Evolutionary conservation across 2,113 vertebrate genomes (phyloP).

Genomic region (Tachysurus vachellii): DNA sequence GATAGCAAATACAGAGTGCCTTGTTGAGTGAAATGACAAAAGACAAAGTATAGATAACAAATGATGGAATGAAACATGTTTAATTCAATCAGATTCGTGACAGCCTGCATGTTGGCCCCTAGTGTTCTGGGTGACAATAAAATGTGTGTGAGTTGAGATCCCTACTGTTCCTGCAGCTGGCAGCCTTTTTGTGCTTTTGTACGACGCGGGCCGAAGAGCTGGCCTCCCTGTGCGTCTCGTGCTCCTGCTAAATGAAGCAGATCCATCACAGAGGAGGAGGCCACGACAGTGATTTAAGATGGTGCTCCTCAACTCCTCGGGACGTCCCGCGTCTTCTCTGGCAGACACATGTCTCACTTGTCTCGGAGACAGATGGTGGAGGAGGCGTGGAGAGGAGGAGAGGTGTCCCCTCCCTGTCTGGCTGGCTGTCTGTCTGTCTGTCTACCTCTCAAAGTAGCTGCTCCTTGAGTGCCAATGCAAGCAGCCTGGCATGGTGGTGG

Average conservation of each 20-base stretch:
- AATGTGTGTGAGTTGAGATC: constrained; percentile 32
- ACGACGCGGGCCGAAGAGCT: constrained; percentile 59
- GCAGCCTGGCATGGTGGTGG: constrained; percentile 46
- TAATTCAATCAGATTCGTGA: constrained; percentile 8
- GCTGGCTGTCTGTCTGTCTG: constrained; percentile 57
- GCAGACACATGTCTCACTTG: constrained; percentile 67
- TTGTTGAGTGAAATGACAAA: constrained; percentile 23
- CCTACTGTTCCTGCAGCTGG: constrained; percentile 60
- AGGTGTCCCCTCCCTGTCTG: constrained; percentile 60
- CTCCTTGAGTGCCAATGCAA: constrained; percentile 30
- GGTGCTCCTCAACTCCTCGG: constrained; percentile 67
- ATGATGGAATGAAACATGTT: neutral
- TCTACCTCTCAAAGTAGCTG: constrained; percentile 44
- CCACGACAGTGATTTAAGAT: constrained; percentile 78
- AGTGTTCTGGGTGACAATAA: constrained; percentile 33
- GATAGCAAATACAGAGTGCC: constrained; percentile 12
- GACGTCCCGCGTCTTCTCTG: constrained; percentile 66
- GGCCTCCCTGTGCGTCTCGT: constrained; percentile 71
- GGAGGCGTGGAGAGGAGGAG: constrained; percentile 57
- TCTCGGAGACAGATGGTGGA: constrained; percentile 75
- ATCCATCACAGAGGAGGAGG: constrained; percentile 77
- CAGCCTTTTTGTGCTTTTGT: constrained; percentile 69
- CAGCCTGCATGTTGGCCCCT: constrained; percentile 7
- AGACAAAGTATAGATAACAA: constrained; percentile 2
- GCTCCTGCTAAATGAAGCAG: constrained; percentile 79